Percentiles rank a stretch among this genome's conserved stretches.
Evolutionary conservation across 2,888 invertebrate genomes (phyloP).

Genomic region (Andrena dorsata): DNA sequence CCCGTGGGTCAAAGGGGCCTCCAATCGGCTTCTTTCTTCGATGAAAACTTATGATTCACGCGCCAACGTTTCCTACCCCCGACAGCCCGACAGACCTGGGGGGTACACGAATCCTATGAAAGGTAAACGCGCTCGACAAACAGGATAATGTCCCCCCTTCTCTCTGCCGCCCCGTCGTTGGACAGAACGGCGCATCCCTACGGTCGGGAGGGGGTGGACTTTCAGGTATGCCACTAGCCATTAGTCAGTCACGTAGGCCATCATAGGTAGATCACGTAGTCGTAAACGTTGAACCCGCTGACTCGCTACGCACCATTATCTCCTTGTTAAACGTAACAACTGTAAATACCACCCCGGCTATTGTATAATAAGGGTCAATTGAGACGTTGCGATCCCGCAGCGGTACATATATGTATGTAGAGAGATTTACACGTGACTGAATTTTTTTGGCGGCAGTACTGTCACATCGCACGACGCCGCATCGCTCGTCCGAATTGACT

Average conservation of each 20-base stretch:
- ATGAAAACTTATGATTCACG: constrained; percentile 63
- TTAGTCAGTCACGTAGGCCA: neutral
- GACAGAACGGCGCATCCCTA: neutral
- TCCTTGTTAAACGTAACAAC: neutral
- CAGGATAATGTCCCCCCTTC: neutral
- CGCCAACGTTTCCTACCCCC: constrained; percentile 20
- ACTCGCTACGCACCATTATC: constrained; percentile 8
- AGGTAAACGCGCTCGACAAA: neutral
- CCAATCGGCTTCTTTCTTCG: constrained; percentile 62
- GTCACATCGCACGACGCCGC: no score
- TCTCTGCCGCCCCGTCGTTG: neutral
- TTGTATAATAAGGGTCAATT: constrained; percentile 27
- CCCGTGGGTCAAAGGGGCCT: constrained; percentile 41
- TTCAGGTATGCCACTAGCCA: constrained; percentile 14
- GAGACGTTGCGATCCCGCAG: no score
- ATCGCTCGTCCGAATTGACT: no score
- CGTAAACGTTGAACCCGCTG: constrained; percentile 10
- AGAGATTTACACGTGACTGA: no score
- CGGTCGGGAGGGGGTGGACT: neutral
- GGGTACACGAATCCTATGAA: constrained; percentile 8
- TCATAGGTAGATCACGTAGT: neutral
- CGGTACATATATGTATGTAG: no score
- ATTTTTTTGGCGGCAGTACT: no score
- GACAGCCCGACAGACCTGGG: neutral
- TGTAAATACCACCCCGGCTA: constrained; percentile 20